Evolutionary conservation across 92 coral and sea anemone species (phyloP).

Genomic region (Meandrina meandrites): DNA sequence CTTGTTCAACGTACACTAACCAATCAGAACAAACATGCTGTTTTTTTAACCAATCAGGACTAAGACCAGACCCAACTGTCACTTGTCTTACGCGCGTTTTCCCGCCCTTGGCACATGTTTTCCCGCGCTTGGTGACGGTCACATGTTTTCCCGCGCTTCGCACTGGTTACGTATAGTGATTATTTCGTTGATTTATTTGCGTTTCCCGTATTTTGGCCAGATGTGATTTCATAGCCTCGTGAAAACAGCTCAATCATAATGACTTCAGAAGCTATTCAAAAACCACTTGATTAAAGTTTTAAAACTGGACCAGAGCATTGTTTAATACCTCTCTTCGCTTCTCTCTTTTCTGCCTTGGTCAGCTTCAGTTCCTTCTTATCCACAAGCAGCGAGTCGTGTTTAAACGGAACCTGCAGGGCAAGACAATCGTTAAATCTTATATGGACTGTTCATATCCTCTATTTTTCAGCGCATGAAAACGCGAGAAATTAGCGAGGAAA

Average conservation of each 20-base stretch:
- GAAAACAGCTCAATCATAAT: no score
- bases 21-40: background rate
- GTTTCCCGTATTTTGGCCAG: background rate
- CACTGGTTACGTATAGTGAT: background rate
- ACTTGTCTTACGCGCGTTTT: background rate
- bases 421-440: background rate
- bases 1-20: background rate
- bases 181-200: background rate
- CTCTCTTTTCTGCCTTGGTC: constrained; percentile 88
- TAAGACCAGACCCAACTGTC: background rate
- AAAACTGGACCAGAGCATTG: background rate
- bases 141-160: background rate
- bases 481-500: no score
- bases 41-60: background rate
- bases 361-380: constrained; percentile 77
- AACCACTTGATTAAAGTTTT: background rate
- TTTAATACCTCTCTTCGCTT: constrained; percentile 85
- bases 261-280: no score
- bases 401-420: constrained; percentile 78
- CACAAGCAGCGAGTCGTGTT: constrained; percentile 79
- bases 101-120: background rate
- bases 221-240: background rate
- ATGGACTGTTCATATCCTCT: no score
- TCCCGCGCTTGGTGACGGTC: background rate
- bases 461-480: no score